These are phyloP conservation scores for Empidonax alnorum DNA, from an alignment of 2,113 vertebrate species.

Conservation along the genomic window DNA sequence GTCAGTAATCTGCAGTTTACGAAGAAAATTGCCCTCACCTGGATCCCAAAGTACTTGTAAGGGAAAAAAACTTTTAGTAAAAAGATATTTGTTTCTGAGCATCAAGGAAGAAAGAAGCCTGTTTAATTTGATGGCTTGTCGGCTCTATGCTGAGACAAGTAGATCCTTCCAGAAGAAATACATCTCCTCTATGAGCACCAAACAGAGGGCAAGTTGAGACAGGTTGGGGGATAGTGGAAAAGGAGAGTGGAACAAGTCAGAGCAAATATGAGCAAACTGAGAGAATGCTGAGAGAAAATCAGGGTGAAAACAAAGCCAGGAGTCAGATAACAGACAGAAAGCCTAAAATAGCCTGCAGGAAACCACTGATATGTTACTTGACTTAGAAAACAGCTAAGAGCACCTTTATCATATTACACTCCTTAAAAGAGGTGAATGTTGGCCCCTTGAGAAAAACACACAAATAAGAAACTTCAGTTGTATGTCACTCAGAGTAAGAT, in stretches of 20 bases:
- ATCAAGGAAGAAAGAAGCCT: background rate
- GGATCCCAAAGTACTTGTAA: background rate
- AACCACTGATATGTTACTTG: background rate
- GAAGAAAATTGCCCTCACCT: background rate
- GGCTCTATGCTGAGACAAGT: background rate
- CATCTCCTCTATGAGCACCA: background rate
- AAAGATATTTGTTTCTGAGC: background rate
- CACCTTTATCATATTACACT: background rate
- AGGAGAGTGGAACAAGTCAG: background rate
- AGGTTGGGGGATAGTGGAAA: fast-evolving
- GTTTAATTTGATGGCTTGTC: background rate
- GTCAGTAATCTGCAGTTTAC: background rate
- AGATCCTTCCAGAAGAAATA: background rate
- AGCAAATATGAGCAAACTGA: background rate
- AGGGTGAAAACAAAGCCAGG: background rate
- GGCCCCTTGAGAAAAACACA: background rate
- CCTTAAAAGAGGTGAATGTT: background rate
- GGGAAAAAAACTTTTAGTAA: background rate
- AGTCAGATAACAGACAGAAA: background rate
- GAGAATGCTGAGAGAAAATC: background rate
- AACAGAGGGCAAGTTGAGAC: background rate
- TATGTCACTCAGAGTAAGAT: background rate
- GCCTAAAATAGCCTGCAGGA: background rate
- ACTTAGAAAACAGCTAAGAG: background rate
- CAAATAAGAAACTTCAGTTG: background rate